These are phyloP conservation scores for Loriculus beryllinus DNA, from an alignment of 2,797 vertebrate species.

Conservation along the genomic window DNA sequence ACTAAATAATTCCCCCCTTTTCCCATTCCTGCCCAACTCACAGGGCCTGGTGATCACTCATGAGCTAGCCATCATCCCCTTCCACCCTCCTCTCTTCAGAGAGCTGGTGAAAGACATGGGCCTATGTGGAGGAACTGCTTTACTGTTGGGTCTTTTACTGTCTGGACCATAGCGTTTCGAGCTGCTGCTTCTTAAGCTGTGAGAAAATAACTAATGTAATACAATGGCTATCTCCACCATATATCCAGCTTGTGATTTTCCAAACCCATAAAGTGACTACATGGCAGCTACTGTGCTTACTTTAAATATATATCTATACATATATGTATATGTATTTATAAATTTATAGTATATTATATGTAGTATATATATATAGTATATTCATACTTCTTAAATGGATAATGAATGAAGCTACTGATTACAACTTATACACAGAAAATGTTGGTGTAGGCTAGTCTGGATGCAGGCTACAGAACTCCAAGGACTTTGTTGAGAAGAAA, in stretches of 20 bases:
- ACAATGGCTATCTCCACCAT: slow-evolving; percentile 13
- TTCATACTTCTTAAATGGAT: neutral
- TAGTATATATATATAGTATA: neutral
- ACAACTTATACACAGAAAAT: neutral
- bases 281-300: neutral
- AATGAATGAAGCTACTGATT: neutral
- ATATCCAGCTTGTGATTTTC: slow-evolving; percentile 4
- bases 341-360: too few species aligned
- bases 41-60: neutral
- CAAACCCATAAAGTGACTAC: slow-evolving; percentile 1
- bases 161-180: neutral
- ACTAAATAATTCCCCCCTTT: neutral
- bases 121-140: neutral
- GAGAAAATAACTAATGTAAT: neutral
- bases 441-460: neutral
- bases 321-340: neutral
- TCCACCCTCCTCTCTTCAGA: neutral
- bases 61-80: neutral
- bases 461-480: neutral
- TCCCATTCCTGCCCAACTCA: neutral
- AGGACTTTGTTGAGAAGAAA: neutral
- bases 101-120: neutral
- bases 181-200: neutral
- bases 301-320: neutral
- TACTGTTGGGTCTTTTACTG: neutral